Base-by-base conservation (phyloP, 2,113 vertebrate species). In the Calidris pygmaea region DNA sequence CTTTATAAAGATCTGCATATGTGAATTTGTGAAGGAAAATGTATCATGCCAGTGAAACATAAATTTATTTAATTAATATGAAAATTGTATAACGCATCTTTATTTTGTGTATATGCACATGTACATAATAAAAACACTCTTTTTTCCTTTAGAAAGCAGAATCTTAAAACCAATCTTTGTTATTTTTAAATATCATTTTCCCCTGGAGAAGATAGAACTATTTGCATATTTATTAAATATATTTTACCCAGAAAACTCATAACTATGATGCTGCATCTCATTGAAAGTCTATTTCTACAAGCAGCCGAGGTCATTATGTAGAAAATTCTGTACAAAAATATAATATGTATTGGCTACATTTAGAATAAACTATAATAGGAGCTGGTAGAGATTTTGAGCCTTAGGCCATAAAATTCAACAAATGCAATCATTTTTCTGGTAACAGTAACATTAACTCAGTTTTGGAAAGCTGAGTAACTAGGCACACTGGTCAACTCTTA, bases 341-440 rank as follows among this genome's bases (percentile, higher is more conserved):
- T 53, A 83, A 80, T 58, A 83, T 17, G 9, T 52, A 82, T 85
- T 91, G 80, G 74, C 41, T 90, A 91, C 81, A 62, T 92, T 95
- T 94, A 89, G 78, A 87, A 92, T 79, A 87, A 91, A 74, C 41
- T 85, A 14, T 80, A 89, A 93, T 58, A 93, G 45, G 83, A 89
- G 18, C 45, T 94, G 67, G 92, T 92, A 89, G 66, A 70, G 48
- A 70, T 89, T 95, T 79, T 79, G 71, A 89, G 81, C 86, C 96
- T 95, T 83, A 95, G 94, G 94, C 84, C 50, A 89, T 95, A 85
- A 95, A 94, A 95, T 89, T 94, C 84, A 89, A 87, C 21, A 91
- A 76, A 92, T 67, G n/a, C 41, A 89, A 80, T 96, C 45, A 71
- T 89, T 96, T n/a, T 89, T 92, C 86, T 92, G 84, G 74, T 83